Evolutionary conservation across 2,888 invertebrate genomes (phyloP).

Genomic region (Scaptomyza polygonia): DNA sequence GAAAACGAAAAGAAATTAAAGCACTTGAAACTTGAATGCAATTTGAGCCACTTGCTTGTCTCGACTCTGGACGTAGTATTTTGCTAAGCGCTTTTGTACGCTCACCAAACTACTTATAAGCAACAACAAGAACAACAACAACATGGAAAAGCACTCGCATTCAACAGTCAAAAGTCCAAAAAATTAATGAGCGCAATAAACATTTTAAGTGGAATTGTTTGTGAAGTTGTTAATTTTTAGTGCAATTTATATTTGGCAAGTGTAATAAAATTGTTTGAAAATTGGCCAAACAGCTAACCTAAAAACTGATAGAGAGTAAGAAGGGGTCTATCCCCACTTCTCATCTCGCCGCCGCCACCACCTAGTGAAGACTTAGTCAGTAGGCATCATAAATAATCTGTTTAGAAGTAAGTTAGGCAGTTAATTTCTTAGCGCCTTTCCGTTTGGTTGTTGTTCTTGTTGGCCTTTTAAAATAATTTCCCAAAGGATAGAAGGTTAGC

Average conservation of each 20-base stretch:
- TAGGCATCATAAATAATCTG: constrained; percentile 76
- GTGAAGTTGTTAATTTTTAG: constrained; percentile 81
- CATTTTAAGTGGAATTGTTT: constrained; percentile 81
- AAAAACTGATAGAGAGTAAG: constrained; percentile 2
- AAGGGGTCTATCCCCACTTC: too few species aligned
- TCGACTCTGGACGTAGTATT: constrained; percentile 19
- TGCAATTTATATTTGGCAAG: constrained; percentile 79
- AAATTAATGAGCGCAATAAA: constrained; percentile 80
- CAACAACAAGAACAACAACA: constrained; percentile 31
- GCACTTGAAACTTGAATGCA: constrained; percentile 75
- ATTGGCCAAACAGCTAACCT: constrained; percentile 49
- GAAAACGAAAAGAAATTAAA: constrained; percentile 53
- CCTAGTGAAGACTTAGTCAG: too few species aligned
- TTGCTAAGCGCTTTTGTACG: constrained; percentile 32
- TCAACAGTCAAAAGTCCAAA: constrained; percentile 60
- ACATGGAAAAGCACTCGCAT: constrained; percentile 31
- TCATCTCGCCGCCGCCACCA: too few species aligned
- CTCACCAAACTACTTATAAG: constrained; percentile 34
- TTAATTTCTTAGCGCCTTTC: constrained; percentile 62
- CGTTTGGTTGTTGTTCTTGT: constrained; percentile 36
- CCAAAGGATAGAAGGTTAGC: constrained; percentile 54
- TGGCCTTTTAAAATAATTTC: constrained; percentile 79
- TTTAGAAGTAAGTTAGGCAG: constrained; percentile 79
- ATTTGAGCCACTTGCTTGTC: constrained; percentile 51
- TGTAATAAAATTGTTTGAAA: constrained; percentile 75